A percentile compares a stretch with the other conserved stretches of the same genome.
phyloP scores from a whole-genome alignment of 2,888 invertebrate genomes.

The Trissolcus japonicus region DNA sequence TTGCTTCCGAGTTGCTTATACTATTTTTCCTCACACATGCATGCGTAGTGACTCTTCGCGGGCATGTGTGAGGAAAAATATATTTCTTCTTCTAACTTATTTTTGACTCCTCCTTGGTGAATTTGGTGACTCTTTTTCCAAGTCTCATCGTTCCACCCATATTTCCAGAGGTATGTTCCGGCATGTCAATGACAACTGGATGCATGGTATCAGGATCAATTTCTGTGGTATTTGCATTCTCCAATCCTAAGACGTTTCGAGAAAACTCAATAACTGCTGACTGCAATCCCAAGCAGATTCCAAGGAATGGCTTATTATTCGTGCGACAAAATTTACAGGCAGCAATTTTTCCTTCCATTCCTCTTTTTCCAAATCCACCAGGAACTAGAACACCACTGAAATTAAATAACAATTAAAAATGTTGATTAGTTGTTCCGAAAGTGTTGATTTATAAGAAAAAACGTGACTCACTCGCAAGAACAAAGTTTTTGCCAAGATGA shows the following conservation, averaged over 20 bases:
- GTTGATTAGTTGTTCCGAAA: too few species aligned
- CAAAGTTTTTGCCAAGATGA: conserved; percentile 96
- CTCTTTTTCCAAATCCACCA: conserved; percentile 97
- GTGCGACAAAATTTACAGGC: conserved; percentile 95
- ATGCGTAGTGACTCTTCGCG: too few species aligned
- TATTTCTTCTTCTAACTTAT: conserved; percentile 78
- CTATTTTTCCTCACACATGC: too few species aligned
- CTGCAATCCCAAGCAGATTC: conserved; percentile 98
- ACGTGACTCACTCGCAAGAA: conserved; percentile 84
- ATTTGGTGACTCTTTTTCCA: conserved; percentile 92
- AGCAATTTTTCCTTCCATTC: conserved; percentile 96
- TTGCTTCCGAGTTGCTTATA: too few species aligned
- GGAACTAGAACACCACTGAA: conserved; percentile 94
- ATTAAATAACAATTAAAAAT: conserved; percentile 44
- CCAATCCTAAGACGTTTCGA: conserved; percentile 86
- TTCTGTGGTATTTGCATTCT: conserved; percentile 92
- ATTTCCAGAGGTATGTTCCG: conserved; percentile 94
- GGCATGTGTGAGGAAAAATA: too few species aligned
- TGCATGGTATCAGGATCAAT: conserved; percentile 84
- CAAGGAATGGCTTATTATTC: conserved; percentile 93
- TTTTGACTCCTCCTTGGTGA: conserved; percentile 79
- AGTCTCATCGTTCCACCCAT: conserved; percentile 99
- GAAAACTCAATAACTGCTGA: conserved; percentile 97
- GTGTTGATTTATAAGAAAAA: not conserved
- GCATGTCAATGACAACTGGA: conserved; percentile 98